Base-by-base conservation (phyloP, 2,888 invertebrate species). In the Cecidostiba fungosa region DNA sequence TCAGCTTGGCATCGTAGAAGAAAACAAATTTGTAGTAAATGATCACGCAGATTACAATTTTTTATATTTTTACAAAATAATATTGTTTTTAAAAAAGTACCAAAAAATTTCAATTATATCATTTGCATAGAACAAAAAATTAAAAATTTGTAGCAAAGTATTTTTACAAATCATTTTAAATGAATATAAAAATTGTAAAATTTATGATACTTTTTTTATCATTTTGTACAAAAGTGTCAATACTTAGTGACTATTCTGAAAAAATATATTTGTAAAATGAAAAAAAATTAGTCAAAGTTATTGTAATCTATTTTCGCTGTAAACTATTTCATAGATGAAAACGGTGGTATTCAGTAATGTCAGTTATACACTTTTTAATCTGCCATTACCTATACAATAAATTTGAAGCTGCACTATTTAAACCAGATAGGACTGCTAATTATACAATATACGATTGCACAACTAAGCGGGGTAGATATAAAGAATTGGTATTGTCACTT, bases 401-500 rank as follows among this genome's bases (percentile, higher is more conserved):
- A 8, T 69, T 6, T 72, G 54, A 77, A 72, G 16, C 39, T 54
- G 32, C 12, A 73, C 16, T 62, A 72, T 59, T 72, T 19, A 32
- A 23, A 73, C 36, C 66, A 78, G 14, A 84, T 29, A 43, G 4
- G 19, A 19, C 10, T 50, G 19, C 19, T 19, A 50, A 50, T 47
- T 1, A 32, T 14, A 14, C 36, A 26, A 77, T 43, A 47, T 16
- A 36, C 23, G 10, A 54, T 62, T 54, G 26, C 14, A 50, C 54
- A 70, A 70, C 70, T 47, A 29, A 19, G 54, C 76, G 2, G 0
- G 62, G 19, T 26, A 26, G n/a, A 19, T 39, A n/a, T 26, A 26
- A 66, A 77, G 16, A 79, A 74, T 74, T 39, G 77, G 12, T 80
- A 23, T 70, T 59, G 23, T 59, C 70, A 85, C 19, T 70, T 69